Conservation (phyloP, 2,797 vertebrate genomes). For the Microctenopoma lineatum region DNA sequence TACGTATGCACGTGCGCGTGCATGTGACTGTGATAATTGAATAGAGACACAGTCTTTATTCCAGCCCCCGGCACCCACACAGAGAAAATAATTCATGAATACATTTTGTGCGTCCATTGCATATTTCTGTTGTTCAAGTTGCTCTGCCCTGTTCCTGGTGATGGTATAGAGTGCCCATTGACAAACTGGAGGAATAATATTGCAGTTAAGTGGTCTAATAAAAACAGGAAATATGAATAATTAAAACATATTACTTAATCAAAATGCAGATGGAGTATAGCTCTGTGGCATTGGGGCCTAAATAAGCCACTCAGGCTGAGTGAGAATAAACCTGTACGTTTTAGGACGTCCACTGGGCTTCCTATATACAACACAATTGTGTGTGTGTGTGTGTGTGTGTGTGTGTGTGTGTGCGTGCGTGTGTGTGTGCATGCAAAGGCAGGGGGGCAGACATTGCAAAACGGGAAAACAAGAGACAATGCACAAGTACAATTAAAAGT, state of each 20-base stretch:
- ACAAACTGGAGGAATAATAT: constrained; percentile 69
- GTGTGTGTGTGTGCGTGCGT: background rate
- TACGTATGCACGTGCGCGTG: constrained; percentile 9
- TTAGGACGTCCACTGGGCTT: constrained; percentile 18
- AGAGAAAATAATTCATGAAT: constrained; percentile 77
- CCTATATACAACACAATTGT: constrained; percentile 6
- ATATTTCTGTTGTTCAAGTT: constrained; percentile 68
- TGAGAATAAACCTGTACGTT: constrained; percentile 17
- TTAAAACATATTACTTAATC: constrained; percentile 76
- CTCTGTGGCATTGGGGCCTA: constrained; percentile 34
- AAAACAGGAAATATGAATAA: constrained; percentile 76
- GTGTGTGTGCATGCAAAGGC: constrained; percentile 13
- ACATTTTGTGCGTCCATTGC: constrained; percentile 63
- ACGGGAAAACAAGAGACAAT: constrained; percentile 56
- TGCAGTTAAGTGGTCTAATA: constrained; percentile 69
- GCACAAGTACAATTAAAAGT: constrained; percentile 79
- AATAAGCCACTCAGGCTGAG: constrained; percentile 39
- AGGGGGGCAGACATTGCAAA: constrained; percentile 41
- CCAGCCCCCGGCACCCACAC: constrained; percentile 65
- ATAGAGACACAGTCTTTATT: constrained; percentile 77
- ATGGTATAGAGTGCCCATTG: constrained; percentile 45
- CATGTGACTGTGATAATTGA: constrained; percentile 76
- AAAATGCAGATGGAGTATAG: constrained; percentile 63
- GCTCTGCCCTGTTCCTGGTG: constrained; percentile 42
- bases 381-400: constrained; percentile 1